These are phyloP conservation scores for Cirrhinus mrigala DNA, from an alignment of 2,797 vertebrate genomes.

Conservation along the genomic window DNA sequence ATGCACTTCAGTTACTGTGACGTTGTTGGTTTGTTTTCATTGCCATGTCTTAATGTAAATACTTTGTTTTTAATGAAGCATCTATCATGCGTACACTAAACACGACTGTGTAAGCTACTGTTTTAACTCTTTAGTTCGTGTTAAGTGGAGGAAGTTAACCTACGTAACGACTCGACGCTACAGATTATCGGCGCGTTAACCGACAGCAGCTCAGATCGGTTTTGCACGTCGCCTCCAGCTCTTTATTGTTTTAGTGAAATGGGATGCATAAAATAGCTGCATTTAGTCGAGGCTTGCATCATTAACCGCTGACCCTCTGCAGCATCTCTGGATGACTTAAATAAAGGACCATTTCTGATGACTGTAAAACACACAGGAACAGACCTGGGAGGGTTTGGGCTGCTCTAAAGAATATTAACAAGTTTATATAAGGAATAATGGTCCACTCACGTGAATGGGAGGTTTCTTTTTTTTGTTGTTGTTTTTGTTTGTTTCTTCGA, in stretches of 20 bases:
- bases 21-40: slow-evolving; percentile 66
- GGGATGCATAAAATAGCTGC: slow-evolving; percentile 53
- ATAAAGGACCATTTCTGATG: slow-evolving; percentile 35
- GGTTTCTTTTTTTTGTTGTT: slow-evolving; percentile 46
- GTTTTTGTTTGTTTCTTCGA: slow-evolving; percentile 53
- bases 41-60: slow-evolving; percentile 85
- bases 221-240: slow-evolving; percentile 60
- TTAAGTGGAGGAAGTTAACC: slow-evolving; percentile 72
- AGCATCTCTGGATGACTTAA: slow-evolving; percentile 61
- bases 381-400: slow-evolving; percentile 66
- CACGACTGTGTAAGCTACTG: slow-evolving; percentile 86
- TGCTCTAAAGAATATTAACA: slow-evolving; percentile 70
- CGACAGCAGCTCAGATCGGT: slow-evolving; percentile 56
- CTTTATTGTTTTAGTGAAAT: slow-evolving; percentile 52
- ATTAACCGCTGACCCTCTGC: slow-evolving; percentile 43
- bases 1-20: slow-evolving; percentile 87
- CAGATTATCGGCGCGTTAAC: slow-evolving; percentile 63
- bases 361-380: slow-evolving; percentile 59
- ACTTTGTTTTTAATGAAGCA: slow-evolving; percentile 80
- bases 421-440: slow-evolving; percentile 67
- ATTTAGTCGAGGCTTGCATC: slow-evolving; percentile 57
- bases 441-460: slow-evolving; percentile 72
- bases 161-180: slow-evolving; percentile 67
- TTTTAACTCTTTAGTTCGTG: slow-evolving; percentile 80
- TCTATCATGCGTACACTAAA: slow-evolving; percentile 79